These are phyloP conservation scores for Mus minutoides DNA, from an alignment of 2,797 vertebrate species.

Conservation along the genomic window DNA sequence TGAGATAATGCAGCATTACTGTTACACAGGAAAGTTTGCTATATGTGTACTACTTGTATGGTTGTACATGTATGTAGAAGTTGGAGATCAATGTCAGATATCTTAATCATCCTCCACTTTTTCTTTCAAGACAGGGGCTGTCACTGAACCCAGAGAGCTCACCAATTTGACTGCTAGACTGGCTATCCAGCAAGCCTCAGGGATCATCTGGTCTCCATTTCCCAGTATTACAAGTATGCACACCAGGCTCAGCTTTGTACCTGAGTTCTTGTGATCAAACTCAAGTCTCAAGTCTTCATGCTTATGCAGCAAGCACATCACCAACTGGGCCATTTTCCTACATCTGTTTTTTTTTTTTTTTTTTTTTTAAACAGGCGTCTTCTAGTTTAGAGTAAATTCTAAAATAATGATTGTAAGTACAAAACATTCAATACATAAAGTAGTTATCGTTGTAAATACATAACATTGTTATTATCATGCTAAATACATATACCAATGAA, in stretches of 20 bases:
- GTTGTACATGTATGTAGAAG: background rate
- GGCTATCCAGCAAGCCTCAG: background rate
- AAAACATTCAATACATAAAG: background rate
- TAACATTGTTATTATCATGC: background rate
- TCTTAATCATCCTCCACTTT: background rate
- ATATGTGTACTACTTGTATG: background rate
- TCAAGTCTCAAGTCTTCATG: background rate
- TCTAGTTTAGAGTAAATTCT: background rate
- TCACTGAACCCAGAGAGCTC: background rate
- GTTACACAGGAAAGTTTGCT: background rate
- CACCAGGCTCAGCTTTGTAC: background rate
- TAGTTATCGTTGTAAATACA: background rate
- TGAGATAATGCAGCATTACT: background rate
- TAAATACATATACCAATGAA: background rate
- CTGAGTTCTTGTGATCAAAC: background rate
- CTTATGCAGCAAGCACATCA: background rate
- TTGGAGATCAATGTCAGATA: background rate
- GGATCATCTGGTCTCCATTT: background rate
- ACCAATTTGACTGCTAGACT: background rate
- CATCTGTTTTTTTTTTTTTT: background rate
- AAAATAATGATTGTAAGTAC: background rate
- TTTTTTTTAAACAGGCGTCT: background rate
- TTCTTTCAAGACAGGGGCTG: background rate
- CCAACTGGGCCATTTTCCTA: background rate
- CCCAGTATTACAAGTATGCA: background rate